Percentiles rank a stretch among this genome's conserved stretches.
Conservation (phyloP, 2,888 invertebrate species). For the Drosophila mettleri region DNA sequence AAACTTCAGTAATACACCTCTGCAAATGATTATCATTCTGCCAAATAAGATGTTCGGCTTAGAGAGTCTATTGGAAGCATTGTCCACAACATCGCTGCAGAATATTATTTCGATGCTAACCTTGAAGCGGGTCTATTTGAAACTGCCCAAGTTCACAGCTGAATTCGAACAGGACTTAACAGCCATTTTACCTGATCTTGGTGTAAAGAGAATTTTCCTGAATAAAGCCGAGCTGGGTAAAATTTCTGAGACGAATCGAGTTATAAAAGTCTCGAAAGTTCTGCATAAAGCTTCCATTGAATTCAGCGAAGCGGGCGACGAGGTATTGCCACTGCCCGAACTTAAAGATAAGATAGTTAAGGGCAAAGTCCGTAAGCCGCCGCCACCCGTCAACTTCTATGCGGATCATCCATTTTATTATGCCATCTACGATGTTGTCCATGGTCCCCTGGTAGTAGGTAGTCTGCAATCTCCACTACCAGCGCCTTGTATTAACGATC, state of each 20-base stretch:
- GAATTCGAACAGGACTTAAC: conserved; percentile 55
- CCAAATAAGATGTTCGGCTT: conserved; percentile 86
- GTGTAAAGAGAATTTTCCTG: conserved; percentile 88
- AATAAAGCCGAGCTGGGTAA: conserved; percentile 87
- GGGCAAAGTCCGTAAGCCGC: background rate
- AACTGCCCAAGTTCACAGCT: conserved; percentile 90
- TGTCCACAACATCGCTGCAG: conserved; percentile 86
- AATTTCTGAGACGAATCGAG: conserved; percentile 85
- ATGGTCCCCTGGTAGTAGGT: conserved; percentile 37
- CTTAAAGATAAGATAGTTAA: background rate
- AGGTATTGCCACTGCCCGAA: conserved; percentile 91
- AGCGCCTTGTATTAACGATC: conserved; percentile 11
- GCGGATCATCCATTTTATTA: conserved; percentile 50
- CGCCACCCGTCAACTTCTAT: conserved; percentile 22
- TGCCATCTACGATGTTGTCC: conserved; percentile 32
- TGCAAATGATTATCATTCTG: conserved; percentile 12
- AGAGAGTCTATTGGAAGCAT: conserved; percentile 86
- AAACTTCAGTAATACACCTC: conserved; percentile 1
- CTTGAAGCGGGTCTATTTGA: conserved; percentile 83
- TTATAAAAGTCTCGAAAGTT: conserved; percentile 87
- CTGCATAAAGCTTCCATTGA: conserved; percentile 11
- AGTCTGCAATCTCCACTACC: conserved; percentile 20
- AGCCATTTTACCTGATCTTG: conserved; percentile 86
- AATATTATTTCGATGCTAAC: conserved; percentile 87
- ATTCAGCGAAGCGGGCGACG: conserved; percentile 89